A percentile compares a stretch with the other conserved stretches of the same genome.
Evolutionary conservation across 2,113 vertebrate genomes (phyloP).

Genomic region (Arvicanthis niloticus): DNA sequence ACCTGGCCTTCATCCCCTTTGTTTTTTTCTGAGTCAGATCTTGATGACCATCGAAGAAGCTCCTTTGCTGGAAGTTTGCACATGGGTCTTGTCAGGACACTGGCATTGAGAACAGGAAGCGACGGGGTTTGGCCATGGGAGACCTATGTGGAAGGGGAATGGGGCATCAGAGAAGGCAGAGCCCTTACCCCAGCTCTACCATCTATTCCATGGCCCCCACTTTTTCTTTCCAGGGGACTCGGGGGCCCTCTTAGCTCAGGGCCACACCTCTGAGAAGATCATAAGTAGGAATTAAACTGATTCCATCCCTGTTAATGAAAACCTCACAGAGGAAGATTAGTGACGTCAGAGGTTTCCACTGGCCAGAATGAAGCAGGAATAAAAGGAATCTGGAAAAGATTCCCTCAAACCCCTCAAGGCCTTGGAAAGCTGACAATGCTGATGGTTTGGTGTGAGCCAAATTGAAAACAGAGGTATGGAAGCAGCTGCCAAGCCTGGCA

Average conservation of each 20-base stretch:
- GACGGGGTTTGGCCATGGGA: background rate
- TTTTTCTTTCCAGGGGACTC: background rate
- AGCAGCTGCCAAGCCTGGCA: background rate
- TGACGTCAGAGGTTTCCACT: background rate
- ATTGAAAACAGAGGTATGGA: constrained; percentile 4
- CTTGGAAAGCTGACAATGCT: constrained; percentile 7
- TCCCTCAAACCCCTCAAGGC: background rate
- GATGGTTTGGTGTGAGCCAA: background rate
- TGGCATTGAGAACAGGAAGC: background rate
- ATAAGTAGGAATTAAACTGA: constrained; percentile 16
- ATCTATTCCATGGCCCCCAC: accelerated
- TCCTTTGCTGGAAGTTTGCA: background rate
- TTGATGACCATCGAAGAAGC: background rate
- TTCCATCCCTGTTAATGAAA: background rate
- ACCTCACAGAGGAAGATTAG: background rate
- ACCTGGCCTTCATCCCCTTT: background rate
- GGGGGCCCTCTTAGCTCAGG: background rate
- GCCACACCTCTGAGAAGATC: background rate
- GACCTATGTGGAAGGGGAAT: accelerated
- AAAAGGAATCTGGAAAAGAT: constrained; percentile 19
- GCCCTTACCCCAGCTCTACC: background rate
- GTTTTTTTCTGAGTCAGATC: background rate
- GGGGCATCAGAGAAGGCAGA: background rate
- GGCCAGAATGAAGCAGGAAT: background rate
- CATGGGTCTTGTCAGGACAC: background rate